Conservation (phyloP, 2,888 invertebrate genomes). For the Ophion costatus region DNA sequence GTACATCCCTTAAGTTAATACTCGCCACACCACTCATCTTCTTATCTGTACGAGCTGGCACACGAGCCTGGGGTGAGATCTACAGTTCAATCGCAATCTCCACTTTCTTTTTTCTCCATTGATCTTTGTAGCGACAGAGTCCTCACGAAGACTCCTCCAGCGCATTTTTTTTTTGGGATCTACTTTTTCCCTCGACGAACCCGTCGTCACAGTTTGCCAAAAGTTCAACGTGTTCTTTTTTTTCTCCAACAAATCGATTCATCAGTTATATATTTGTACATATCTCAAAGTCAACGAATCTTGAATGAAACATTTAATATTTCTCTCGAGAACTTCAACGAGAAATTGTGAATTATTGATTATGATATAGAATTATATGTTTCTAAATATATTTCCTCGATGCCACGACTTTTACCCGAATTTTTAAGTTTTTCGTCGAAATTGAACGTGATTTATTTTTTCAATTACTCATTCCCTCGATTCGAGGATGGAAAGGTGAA, state of each 20-base stretch:
- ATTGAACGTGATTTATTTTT: neutral
- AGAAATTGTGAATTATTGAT: neutral
- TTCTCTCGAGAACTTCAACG: slow-evolving; percentile 20
- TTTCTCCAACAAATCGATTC: neutral
- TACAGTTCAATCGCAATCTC: slow-evolving; percentile 22
- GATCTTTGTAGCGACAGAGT: neutral
- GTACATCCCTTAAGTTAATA: slow-evolving; percentile 40
- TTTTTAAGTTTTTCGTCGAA: neutral
- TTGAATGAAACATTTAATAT: slow-evolving; percentile 10
- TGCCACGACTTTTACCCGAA: neutral
- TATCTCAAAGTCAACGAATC: slow-evolving; percentile 27
- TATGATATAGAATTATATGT: neutral
- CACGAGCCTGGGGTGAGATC: slow-evolving; percentile 45
- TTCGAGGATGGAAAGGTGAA: neutral
- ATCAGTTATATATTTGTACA: slow-evolving; percentile 36
- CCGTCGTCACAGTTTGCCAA: slow-evolving; percentile 54
- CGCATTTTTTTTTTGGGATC: slow-evolving; percentile 33
- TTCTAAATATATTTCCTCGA: neutral
- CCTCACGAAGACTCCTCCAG: slow-evolving; percentile 10
- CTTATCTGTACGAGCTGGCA: slow-evolving; percentile 38
- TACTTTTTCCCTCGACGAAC: slow-evolving; percentile 22
- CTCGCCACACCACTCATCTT: slow-evolving; percentile 20
- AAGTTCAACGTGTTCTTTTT: slow-evolving; percentile 1
- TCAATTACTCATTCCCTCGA: neutral
- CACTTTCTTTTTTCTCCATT: neutral